Base-by-base conservation (phyloP, 2,888 invertebrate species). In the Willowsia nigromaculata region DNA sequence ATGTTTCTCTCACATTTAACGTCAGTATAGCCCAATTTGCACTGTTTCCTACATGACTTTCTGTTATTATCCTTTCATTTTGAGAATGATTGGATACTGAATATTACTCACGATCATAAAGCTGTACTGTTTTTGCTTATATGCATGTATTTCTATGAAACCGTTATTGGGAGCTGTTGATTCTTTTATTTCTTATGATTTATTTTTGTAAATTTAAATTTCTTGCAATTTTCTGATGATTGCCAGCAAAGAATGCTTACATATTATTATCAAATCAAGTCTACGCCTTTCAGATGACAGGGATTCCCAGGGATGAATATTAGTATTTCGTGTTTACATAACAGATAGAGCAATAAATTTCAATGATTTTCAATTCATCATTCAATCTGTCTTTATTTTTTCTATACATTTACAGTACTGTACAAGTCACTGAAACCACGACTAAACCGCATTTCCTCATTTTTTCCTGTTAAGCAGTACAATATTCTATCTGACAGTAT, bases 241-340 rank as follows among this genome's bases (percentile, higher is more conserved):
- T 43, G 71, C 25, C 15, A 71, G 71, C 4, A 43, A n/a, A n/a
- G 68, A 15, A 65, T 7, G 18, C n/a, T 9, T 56, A 22, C 5
- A 22, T 62, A 62, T 9, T 71, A 71, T 71, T 71, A 71, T 71
- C 71, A 71, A 71, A 71, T 71, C 71, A 71, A 43, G 13, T 47
- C 22, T 13, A 71, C 71, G 25, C 27, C 22, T 68, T 68, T 68
- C 13, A 59, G 22, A 71, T 71, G 47, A 43, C 71, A 71, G 71
- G 43, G 11, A 71, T 15, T 71, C 22, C 15, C 47, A 68, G 68
- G 5, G 37, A 30, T 13, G n/a, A 11, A 18, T 18, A 13, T 62
- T 37, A 11, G 3, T 47, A 59, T 47, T 71, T 13, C 27, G 11
- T 15, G 27, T 71, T 43, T 71, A 15, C 47, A 22, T 68, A 68